These are phyloP conservation scores for Glaucidium brasilianum DNA, from an alignment of 2,113 vertebrate species.

Conservation along the genomic window DNA sequence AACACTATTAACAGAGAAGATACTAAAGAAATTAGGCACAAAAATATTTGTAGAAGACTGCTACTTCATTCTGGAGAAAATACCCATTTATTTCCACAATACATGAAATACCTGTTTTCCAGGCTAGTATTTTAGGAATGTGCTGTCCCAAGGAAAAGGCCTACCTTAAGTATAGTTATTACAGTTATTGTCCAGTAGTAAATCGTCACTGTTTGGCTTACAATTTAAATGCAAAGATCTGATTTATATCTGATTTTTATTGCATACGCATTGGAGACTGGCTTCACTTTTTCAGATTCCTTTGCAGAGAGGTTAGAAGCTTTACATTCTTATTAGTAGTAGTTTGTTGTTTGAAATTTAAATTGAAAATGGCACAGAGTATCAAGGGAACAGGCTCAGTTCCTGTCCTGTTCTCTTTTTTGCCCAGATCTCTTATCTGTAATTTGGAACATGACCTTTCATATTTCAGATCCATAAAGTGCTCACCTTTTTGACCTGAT, in stretches of 20 bases:
- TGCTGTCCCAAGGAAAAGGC: not conserved
- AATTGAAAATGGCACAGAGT: not conserved
- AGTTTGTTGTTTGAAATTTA: not conserved
- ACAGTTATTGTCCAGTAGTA: not conserved
- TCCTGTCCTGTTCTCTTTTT: not conserved
- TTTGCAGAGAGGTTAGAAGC: not conserved
- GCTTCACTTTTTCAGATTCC: not conserved
- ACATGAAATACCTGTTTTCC: not conserved
- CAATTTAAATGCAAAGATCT: not conserved
- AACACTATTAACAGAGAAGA: not conserved
- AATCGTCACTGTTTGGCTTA: not conserved
- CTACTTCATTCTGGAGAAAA: not conserved
- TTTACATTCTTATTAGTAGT: not conserved
- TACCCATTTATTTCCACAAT: not conserved
- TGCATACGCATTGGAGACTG: not conserved
- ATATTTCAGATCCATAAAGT: not conserved
- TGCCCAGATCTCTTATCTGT: not conserved
- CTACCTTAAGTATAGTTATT: not conserved
- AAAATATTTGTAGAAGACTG: not conserved
- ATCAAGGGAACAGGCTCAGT: not conserved
- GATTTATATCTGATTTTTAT: not conserved
- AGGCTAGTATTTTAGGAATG: not conserved
- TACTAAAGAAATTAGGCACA: not conserved
- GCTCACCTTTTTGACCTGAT: not conserved
- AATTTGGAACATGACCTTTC: not conserved